Conservation (phyloP, 2,797 vertebrate genomes). For the Eulemur mongoz region DNA sequence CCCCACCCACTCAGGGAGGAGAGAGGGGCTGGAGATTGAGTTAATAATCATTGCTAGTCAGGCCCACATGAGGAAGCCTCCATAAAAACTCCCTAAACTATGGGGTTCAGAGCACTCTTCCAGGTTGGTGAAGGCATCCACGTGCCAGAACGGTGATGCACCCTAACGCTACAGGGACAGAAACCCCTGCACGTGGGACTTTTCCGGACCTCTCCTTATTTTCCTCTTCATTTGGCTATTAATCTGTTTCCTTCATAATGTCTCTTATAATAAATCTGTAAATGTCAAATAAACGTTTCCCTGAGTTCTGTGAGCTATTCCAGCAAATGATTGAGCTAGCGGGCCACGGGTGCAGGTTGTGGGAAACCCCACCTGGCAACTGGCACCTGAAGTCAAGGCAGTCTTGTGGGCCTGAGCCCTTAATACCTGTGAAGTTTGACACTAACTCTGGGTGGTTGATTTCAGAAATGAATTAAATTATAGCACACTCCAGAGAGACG, state of each 20-base stretch:
- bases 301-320: no score
- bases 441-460: no score
- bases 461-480: not conserved
- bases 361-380: not conserved
- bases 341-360: not conserved
- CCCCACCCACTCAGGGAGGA: not conserved
- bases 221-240: not conserved
- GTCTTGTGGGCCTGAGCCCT: not conserved
- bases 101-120: not conserved
- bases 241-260: not conserved
- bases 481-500: not conserved
- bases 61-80: not conserved
- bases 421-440: not conserved
- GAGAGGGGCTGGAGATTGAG: not conserved
- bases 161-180: not conserved
- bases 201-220: not conserved
- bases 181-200: not conserved
- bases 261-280: not conserved
- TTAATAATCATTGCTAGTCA: not conserved
- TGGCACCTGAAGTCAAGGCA: not conserved
- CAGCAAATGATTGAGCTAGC: not conserved
- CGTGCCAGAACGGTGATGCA: not conserved
- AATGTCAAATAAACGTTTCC: not conserved
- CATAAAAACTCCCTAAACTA: not conserved
- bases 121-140: not conserved